Base-by-base conservation (phyloP, 2,888 invertebrate genomes). In the Eristalinus sepulchralis region DNA sequence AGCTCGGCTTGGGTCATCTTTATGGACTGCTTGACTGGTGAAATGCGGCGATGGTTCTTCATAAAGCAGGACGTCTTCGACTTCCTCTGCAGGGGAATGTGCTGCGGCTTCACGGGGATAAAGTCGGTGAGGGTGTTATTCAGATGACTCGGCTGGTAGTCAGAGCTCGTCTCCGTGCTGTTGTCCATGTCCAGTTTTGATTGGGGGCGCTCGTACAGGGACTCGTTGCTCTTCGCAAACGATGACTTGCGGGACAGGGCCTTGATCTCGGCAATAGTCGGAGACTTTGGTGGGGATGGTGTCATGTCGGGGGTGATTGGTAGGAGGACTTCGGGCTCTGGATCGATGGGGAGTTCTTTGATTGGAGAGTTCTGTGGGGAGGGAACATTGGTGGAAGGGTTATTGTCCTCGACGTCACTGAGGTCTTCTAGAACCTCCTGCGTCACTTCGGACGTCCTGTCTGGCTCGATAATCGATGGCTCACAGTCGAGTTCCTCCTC, bases 401-500 rank as follows among this genome's bases (percentile, higher is more conserved):
- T 59, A 22, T 39, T 62, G 22, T 71, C 70, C n/a, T 84, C 66
- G 1, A 17, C 57, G 27, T 88, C 79, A 33, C 67, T 79, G n/a
- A 78, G 63, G 11, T 85, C 83, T 59, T 86, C 83, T 11, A 73
- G 17, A 0, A 78, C 75, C 2, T 77, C 86, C n/a, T 88, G 75
- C 0, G 83, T 83, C 8, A 60, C 55, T 70, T 78, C 79, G 3
- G 82, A 85, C 1, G 68, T 34, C 20, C 73, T 78, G 22, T 86
- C 86, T 59, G 75, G 82, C 60, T 73, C 88, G 31, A 87, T 83
- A 20, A 87, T 24, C 27, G 88, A 88, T 60, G 89, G 88, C 11
- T 89, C 89, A 13, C 91, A 90, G 71, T 92, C 91, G 10, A 91
- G 89, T 80, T 90, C 90, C 88, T 92, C 93, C 90, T 89, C 93